Conservation (phyloP, 2,113 vertebrate species). For the Cyanoliseus patagonus region DNA sequence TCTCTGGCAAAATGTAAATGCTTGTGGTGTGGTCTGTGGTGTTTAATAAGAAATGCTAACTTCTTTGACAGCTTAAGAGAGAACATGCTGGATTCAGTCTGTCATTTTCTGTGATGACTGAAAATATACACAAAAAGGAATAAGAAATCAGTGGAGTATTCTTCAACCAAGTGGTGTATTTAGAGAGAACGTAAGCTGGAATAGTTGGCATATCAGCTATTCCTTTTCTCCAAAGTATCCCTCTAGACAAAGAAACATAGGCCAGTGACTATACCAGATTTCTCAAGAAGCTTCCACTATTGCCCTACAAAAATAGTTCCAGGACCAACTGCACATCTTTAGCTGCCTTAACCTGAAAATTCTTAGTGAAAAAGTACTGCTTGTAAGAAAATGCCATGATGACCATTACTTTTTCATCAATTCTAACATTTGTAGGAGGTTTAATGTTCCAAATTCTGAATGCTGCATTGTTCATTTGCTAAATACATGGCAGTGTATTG, state of each 20-base stretch:
- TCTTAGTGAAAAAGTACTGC: not conserved
- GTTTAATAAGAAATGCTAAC: not conserved
- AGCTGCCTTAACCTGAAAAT: not conserved
- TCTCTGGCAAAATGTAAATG: not conserved
- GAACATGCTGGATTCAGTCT: not conserved
- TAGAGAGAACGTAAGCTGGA: not conserved
- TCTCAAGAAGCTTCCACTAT: not conserved
- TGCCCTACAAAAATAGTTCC: not conserved
- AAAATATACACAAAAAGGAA: not conserved
- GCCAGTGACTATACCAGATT: not conserved
- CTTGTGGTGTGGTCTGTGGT: not conserved
- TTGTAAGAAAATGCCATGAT: not conserved
- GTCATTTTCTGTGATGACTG: not conserved
- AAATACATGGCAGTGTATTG: not conserved
- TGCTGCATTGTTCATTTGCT: not conserved
- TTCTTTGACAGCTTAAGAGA: not conserved
- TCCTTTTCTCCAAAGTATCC: not conserved
- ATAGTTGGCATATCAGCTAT: not conserved
- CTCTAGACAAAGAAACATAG: not conserved
- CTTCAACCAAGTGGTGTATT: not conserved
- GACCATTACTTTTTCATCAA: not conserved
- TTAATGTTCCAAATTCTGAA: not conserved
- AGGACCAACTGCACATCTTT: rapidly evolving
- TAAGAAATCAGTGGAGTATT: not conserved
- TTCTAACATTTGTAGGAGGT: not conserved